These are phyloP conservation scores for Bacillus rossius DNA, from an alignment of 1,140 invertebrate genomes.

Conservation along the genomic window DNA sequence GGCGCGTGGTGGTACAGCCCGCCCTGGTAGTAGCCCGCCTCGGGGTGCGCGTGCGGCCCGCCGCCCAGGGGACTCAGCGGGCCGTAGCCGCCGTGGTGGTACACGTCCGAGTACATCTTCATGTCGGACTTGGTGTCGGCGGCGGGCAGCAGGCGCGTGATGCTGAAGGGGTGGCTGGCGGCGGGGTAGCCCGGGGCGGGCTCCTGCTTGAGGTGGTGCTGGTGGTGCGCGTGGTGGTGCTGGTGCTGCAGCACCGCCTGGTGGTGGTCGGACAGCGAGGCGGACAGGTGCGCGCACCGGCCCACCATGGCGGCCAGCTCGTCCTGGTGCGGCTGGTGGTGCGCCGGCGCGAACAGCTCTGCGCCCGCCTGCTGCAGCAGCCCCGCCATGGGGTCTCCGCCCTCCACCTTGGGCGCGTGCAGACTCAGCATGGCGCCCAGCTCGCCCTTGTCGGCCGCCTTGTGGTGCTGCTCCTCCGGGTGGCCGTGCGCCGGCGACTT, in stretches of 20 bases:
- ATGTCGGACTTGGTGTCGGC: slow-evolving; percentile 68
- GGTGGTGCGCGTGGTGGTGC: slow-evolving; percentile 39
- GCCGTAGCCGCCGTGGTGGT: slow-evolving; percentile 57
- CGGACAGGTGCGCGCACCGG: slow-evolving; percentile 49
- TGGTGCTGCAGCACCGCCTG: slow-evolving; percentile 51
- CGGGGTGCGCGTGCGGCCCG: slow-evolving; percentile 57
- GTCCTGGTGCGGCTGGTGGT: slow-evolving; percentile 46
- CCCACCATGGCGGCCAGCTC: slow-evolving; percentile 60
- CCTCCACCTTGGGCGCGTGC: slow-evolving; percentile 20
- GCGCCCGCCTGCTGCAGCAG: slow-evolving; percentile 39
- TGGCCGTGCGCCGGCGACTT: slow-evolving; percentile 24
- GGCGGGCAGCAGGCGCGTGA: slow-evolving; percentile 78
- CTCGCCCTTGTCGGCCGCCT: slow-evolving; percentile 8
- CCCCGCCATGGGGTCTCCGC: slow-evolving; percentile 17
- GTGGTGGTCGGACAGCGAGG: slow-evolving; percentile 51
- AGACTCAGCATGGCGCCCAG: slow-evolving; percentile 5
- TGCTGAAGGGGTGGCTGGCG: slow-evolving; percentile 83
- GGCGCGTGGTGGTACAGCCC: slow-evolving; percentile 65
- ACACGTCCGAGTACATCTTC: slow-evolving; percentile 48
- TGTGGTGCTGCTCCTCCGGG: slow-evolving; percentile 24
- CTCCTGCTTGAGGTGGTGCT: slow-evolving; percentile 68
- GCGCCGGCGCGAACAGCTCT: slow-evolving; percentile 44
- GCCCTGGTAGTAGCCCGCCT: slow-evolving; percentile 73
- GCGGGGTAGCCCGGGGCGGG: slow-evolving; percentile 52
- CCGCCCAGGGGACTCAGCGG: slow-evolving; percentile 53